Conservation (phyloP, 2,797 vertebrate genomes). For the Silurus lanzhouensis region DNA sequence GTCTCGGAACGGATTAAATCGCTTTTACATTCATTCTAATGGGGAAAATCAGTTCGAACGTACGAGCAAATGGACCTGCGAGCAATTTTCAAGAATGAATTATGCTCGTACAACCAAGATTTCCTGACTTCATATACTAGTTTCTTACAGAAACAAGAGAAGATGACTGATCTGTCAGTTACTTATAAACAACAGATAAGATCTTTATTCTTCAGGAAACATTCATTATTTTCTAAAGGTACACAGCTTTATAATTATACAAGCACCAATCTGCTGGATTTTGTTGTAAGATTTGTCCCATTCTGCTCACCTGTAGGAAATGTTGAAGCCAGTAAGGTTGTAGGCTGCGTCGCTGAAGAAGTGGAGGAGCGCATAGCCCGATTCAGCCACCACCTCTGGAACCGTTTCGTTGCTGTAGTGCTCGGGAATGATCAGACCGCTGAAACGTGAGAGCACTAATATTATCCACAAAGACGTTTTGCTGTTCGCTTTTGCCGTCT, state of each 20-base stretch:
- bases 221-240: not conserved
- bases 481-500: not conserved
- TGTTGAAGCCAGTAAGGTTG: slow-evolving; percentile 98
- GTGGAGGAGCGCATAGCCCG: slow-evolving; percentile 89
- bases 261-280: not conserved
- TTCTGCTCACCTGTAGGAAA: slow-evolving; percentile 88
- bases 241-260: not conserved
- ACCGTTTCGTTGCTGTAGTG: slow-evolving; percentile 88
- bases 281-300: not conserved
- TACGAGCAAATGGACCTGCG: no score
- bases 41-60: no score
- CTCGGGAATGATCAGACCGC: slow-evolving; percentile 94
- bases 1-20: no score
- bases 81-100: no score
- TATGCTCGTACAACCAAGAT: not conserved
- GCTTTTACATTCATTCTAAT: no score
- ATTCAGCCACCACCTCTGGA: slow-evolving; percentile 89
- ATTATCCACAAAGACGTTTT: not conserved
- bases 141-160: not conserved
- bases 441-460: slow-evolving; percentile 57
- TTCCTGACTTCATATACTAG: not conserved
- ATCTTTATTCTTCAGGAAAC: not conserved
- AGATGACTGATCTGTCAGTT: not conserved
- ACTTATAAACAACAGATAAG: not conserved
- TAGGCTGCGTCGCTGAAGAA: slow-evolving; percentile 99